Conservation (phyloP, 2,797 vertebrate species). For the Rhincodon typus region DNA sequence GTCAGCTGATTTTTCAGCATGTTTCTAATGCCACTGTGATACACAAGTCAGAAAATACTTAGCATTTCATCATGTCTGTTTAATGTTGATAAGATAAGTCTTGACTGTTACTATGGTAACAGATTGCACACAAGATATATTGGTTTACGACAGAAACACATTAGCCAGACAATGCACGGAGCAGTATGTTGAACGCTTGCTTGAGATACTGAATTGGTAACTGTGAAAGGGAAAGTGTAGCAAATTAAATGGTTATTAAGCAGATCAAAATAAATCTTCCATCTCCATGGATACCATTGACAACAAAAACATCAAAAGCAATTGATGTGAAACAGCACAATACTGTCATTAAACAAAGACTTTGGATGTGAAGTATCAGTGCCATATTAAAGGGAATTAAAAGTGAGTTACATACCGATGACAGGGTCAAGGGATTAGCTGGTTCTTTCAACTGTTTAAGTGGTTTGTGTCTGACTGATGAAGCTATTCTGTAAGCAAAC, state of each 20-base stretch:
- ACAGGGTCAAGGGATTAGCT: not conserved
- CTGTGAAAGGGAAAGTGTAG: not conserved
- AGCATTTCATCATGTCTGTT: not conserved
- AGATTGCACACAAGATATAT: slow-evolving; percentile 8
- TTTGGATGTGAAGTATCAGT: slow-evolving; percentile 15
- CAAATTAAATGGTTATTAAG: slow-evolving; percentile 37
- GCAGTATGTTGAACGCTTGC: not conserved
- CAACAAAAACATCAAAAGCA: slow-evolving; percentile 32
- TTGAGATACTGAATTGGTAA: not conserved
- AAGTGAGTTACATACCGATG: not conserved
- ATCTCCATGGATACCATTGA: slow-evolving; percentile 29
- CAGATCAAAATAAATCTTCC: slow-evolving; percentile 29
- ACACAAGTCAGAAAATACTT: not conserved
- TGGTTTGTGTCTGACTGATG: slow-evolving; percentile 26
- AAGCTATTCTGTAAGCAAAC: slow-evolving; percentile 13
- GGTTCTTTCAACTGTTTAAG: slow-evolving; percentile 28
- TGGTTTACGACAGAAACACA: not conserved
- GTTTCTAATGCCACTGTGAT: not conserved
- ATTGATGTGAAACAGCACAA: slow-evolving; percentile 27
- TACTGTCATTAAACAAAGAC: not conserved
- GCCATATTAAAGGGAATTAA: slow-evolving; percentile 35
- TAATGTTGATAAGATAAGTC: slow-evolving; percentile 22
- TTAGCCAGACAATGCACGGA: not conserved
- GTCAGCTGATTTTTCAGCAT: not conserved
- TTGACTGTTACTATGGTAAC: slow-evolving; percentile 8